These are phyloP conservation scores for Takifugu bimaculatus DNA, from an alignment of 2,113 vertebrate genomes.

Conservation along the genomic window DNA sequence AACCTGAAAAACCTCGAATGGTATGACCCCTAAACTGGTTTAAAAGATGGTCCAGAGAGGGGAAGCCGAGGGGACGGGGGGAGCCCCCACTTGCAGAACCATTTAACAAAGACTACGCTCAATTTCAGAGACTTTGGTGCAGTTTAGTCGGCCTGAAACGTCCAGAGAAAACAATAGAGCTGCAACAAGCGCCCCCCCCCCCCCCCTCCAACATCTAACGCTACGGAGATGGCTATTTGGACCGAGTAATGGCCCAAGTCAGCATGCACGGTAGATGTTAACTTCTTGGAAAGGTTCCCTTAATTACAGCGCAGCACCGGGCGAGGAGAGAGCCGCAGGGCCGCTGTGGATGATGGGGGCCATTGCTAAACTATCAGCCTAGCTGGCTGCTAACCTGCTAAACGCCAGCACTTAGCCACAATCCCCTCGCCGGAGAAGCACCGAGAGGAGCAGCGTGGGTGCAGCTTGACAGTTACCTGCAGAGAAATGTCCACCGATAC, in stretches of 20 bases:
- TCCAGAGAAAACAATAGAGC: slow-evolving; percentile 53
- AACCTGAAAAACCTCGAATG: too few species aligned
- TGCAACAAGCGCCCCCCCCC: slow-evolving; percentile 31
- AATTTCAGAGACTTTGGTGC: slow-evolving; percentile 23
- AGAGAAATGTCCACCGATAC: slow-evolving; percentile 61
- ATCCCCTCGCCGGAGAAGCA: too few species aligned
- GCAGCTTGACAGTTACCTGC: slow-evolving; percentile 54
- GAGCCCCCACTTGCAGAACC: background rate
- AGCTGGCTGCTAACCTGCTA: slow-evolving; percentile 1
- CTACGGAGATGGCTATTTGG: slow-evolving; percentile 9
- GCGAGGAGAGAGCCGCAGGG: slow-evolving; percentile 36
- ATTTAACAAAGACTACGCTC: background rate
- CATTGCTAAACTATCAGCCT: slow-evolving; percentile 45
- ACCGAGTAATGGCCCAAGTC: too few species aligned
- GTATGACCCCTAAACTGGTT: too few species aligned
- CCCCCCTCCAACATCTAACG: slow-evolving; percentile 35
- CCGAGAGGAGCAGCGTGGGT: background rate
- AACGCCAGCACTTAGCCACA: background rate
- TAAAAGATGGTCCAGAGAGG: too few species aligned
- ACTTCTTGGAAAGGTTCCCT: background rate
- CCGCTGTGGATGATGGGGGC: slow-evolving; percentile 44
- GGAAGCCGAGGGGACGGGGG: too few species aligned
- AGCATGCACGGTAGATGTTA: background rate
- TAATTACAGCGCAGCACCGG: background rate
- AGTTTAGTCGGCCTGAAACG: slow-evolving; percentile 38